phyloP scores from a whole-genome alignment of 2,888 invertebrate species.

The Eupithecia abbreviata region DNA sequence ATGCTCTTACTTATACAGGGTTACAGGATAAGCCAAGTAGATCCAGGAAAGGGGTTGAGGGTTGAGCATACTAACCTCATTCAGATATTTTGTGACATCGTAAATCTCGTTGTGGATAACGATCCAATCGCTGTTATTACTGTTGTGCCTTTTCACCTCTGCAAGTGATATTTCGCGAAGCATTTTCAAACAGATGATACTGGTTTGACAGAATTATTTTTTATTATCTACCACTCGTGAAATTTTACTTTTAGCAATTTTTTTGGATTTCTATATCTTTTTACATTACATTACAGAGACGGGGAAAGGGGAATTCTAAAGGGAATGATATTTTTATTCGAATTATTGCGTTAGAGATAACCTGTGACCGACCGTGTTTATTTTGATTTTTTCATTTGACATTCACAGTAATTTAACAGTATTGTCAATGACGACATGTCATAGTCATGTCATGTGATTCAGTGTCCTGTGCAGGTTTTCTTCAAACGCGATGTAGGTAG shows the following conservation, averaged over 20 bases:
- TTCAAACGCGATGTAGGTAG: no score
- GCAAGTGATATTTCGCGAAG: constrained; percentile 75
- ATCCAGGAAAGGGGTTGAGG: no score
- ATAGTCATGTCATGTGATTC: no score
- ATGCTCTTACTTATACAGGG: no score
- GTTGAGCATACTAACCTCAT: constrained; percentile 84
- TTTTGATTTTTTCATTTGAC: neutral
- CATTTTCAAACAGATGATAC: constrained; percentile 47
- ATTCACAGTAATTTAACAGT: neutral
- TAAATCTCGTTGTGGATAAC: constrained; percentile 92
- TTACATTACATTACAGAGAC: neutral
- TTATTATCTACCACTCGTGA: neutral
- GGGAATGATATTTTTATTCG: neutral
- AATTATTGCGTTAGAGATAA: no score
- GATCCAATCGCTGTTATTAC: constrained; percentile 82
- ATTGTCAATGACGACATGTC: no score
- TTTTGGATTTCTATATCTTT: neutral
- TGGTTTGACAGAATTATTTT: neutral
- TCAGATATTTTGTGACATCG: constrained; percentile 90
- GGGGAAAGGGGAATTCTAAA: neutral
- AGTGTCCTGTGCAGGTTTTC: no score
- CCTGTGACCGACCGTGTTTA: neutral
- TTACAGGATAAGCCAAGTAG: no score
- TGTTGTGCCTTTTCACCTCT: constrained; percentile 88
- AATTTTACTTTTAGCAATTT: neutral